These are phyloP conservation scores for Acanthurus leucopareius DNA, from an alignment of 2,797 vertebrate species.

Conservation along the genomic window DNA sequence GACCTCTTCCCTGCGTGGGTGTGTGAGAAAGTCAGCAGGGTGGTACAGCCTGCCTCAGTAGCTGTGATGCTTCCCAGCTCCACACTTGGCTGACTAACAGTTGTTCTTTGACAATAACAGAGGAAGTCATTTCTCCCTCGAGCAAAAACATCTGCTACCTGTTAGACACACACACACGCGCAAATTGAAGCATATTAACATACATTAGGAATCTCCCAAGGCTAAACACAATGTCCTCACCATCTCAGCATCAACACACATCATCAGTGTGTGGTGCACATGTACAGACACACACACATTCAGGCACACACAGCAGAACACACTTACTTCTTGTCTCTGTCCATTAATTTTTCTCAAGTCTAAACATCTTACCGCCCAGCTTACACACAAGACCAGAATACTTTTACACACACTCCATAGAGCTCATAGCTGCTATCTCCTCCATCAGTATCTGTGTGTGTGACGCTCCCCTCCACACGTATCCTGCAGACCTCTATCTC, in stretches of 20 bases:
- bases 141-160: conserved; percentile 75
- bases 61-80: conserved; percentile 72
- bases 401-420: conserved; percentile 23
- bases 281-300: conserved; percentile 14
- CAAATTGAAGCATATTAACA: conserved; percentile 41
- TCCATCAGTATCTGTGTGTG: conserved; percentile 35
- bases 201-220: conserved; percentile 46
- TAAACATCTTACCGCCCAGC: conserved; percentile 21
- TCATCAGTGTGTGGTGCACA: conserved; percentile 15
- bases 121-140: conserved; percentile 74
- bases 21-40: conserved; percentile 49
- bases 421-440: conserved; percentile 14
- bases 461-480: conserved; percentile 61
- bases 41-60: conserved; percentile 46
- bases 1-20: conserved; percentile 20
- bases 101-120: conserved; percentile 75
- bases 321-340: background rate
- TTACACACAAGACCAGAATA: conserved; percentile 1
- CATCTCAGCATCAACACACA: conserved; percentile 49
- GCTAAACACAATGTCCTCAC: conserved; percentile 58
- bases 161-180: conserved; percentile 48
- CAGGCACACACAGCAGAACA: background rate
- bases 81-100: conserved; percentile 56
- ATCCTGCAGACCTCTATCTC: conserved; percentile 51
- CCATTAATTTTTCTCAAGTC: background rate